These are phyloP conservation scores for Malachius bipustulatus DNA, from an alignment of 2,888 invertebrate species.

Conservation along the genomic window DNA sequence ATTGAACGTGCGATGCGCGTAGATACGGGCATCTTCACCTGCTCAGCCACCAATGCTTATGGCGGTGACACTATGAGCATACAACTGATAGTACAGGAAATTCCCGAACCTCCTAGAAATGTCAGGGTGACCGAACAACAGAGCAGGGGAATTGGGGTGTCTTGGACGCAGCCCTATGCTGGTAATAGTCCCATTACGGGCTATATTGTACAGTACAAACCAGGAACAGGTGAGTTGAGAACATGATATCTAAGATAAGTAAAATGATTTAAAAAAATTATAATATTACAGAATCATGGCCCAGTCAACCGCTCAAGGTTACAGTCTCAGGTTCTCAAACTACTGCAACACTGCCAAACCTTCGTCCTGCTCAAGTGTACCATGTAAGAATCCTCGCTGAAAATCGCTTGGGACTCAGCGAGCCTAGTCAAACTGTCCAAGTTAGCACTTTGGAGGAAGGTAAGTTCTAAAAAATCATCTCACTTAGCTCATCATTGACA, in stretches of 20 bases:
- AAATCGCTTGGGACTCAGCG: constrained; percentile 78
- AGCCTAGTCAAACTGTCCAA: constrained; percentile 74
- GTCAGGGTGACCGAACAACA: constrained; percentile 75
- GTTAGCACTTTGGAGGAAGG: constrained; percentile 77
- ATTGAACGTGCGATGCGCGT: constrained; percentile 75
- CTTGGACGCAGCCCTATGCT: constrained; percentile 82
- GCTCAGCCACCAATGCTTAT: constrained; percentile 78
- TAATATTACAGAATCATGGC: constrained; percentile 58
- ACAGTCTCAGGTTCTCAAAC: constrained; percentile 75
- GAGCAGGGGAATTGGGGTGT: constrained; percentile 70
- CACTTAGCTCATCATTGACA: too few species aligned
- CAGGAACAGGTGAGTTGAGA: constrained; percentile 49
- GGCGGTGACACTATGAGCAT: constrained; percentile 86
- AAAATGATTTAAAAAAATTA: not conserved
- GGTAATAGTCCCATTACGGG: constrained; percentile 81
- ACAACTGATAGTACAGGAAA: constrained; percentile 82
- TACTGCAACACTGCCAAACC: constrained; percentile 64
- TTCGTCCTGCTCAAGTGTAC: constrained; percentile 78
- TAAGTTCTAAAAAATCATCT: constrained; percentile 25
- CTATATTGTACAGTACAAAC: constrained; percentile 82
- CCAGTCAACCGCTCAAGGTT: constrained; percentile 67
- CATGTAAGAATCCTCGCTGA: constrained; percentile 81
- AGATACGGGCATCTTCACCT: constrained; percentile 81
- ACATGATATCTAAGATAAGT: not conserved
- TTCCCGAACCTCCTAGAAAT: constrained; percentile 81